Evolutionary conservation across 2,113 vertebrate genomes (phyloP).

Genomic region (Hymenochirus boettgeri): DNA sequence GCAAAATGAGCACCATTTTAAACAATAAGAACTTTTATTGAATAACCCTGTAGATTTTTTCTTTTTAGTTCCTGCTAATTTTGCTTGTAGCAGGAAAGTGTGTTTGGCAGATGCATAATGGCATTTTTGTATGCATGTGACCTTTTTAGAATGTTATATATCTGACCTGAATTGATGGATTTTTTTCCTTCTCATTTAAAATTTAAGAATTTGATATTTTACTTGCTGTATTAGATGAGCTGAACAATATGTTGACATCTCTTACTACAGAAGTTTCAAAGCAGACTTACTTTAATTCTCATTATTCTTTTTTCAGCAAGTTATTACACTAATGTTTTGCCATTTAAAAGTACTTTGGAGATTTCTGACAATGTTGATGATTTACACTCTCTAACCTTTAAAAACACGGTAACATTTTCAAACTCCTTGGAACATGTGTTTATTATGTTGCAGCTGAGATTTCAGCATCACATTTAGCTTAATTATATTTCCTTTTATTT

Average conservation of each 20-base stretch:
- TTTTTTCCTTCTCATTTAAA: slow-evolving; percentile 34
- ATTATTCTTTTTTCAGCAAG: slow-evolving; percentile 29
- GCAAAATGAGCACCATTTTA: too few species aligned
- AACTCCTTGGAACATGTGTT: slow-evolving; percentile 18
- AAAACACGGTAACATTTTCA: slow-evolving; percentile 40
- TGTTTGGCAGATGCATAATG: slow-evolving; percentile 32
- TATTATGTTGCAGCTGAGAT: slow-evolving; percentile 34
- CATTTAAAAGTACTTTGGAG: slow-evolving; percentile 35
- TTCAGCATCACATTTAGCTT: slow-evolving; percentile 24
- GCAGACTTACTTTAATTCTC: slow-evolving; percentile 35
- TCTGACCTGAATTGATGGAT: slow-evolving; percentile 34
- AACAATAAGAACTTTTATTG: too few species aligned
- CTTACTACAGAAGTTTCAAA: slow-evolving; percentile 18
- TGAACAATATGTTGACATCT: slow-evolving; percentile 37
- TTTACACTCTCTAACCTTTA: slow-evolving; percentile 39
- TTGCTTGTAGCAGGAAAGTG: slow-evolving; percentile 31
- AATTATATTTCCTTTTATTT: slow-evolving; percentile 16
- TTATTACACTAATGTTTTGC: slow-evolving; percentile 43
- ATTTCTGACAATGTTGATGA: slow-evolving; percentile 40
- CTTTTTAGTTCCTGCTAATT: slow-evolving; percentile 7
- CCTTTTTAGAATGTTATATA: slow-evolving; percentile 34
- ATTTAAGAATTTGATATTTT: slow-evolving; percentile 32
- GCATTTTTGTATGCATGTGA: slow-evolving; percentile 33
- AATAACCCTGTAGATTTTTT: too few species aligned
- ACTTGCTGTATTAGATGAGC: slow-evolving; percentile 19